phyloP scores from a whole-genome alignment of 37 sponge, comb jelly and placozoan species.

The Chondrosia reniformis region DNA sequence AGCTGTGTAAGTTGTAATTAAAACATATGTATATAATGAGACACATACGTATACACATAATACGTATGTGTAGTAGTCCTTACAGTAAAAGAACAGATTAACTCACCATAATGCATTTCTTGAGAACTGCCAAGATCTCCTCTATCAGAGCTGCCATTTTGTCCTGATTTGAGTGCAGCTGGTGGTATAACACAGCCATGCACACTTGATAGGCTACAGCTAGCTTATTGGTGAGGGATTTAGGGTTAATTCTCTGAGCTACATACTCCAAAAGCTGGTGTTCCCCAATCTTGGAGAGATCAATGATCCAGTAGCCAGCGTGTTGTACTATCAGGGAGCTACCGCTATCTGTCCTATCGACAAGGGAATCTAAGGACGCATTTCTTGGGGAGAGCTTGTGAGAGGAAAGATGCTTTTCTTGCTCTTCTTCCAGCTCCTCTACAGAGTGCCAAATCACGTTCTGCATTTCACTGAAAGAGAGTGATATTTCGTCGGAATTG shows the following conservation, averaged over 20 bases:
- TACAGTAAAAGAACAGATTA: neutral
- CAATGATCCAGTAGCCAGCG: neutral
- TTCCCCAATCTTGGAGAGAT: constrained; percentile 19
- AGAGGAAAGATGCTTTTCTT: neutral
- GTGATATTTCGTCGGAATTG: neutral
- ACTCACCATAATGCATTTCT: constrained; percentile 6
- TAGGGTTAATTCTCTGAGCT: neutral
- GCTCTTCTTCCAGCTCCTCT: neutral
- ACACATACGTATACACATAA: neutral
- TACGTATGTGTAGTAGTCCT: neutral
- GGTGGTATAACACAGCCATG: constrained; percentile 47
- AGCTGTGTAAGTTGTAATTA: neutral
- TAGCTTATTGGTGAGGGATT: constrained; percentile 31
- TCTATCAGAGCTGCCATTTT: neutral
- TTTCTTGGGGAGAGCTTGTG: neutral
- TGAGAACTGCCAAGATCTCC: neutral
- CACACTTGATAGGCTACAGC: constrained; percentile 53
- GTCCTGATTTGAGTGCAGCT: constrained; percentile 16
- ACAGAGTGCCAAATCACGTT: constrained; percentile 10
- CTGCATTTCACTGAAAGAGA: neutral
- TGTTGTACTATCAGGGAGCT: neutral
- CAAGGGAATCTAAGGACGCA: neutral
- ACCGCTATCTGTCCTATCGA: neutral
- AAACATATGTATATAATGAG: neutral
- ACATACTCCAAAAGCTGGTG: constrained; percentile 22